These are phyloP conservation scores for Frankliniella intonsa DNA, from an alignment of 2,888 invertebrate species.

Conservation along the genomic window DNA sequence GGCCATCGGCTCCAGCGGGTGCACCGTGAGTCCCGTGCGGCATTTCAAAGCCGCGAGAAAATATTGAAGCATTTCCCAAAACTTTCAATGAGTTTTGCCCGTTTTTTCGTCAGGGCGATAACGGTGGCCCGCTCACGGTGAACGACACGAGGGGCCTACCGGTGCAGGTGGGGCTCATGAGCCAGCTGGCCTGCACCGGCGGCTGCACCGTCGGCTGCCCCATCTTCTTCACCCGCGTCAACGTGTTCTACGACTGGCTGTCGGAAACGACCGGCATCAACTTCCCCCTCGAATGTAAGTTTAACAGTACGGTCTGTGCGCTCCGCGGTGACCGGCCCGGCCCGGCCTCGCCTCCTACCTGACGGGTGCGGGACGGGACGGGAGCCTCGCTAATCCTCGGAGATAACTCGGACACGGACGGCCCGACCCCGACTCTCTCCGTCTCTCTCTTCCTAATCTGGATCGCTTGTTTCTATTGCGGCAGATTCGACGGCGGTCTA, in stretches of 20 bases:
- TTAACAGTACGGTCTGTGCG: neutral
- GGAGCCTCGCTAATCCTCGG: neutral
- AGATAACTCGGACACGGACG: neutral
- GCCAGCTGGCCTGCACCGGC: neutral
- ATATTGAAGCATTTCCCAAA: too few relatives aligned
- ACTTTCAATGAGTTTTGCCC: too few relatives aligned
- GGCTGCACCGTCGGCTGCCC: slow-evolving; percentile 39
- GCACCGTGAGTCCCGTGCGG: too few relatives aligned
- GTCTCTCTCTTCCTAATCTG: neutral
- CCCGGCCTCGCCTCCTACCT: neutral
- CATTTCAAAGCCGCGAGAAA: too few relatives aligned
- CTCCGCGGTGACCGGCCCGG: neutral
- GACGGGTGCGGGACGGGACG: neutral
- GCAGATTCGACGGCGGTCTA: neutral
- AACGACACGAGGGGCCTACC: too few relatives aligned
- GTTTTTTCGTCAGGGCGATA: too few relatives aligned
- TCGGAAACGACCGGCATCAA: neutral
- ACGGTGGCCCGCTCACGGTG: too few relatives aligned
- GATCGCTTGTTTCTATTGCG: neutral
- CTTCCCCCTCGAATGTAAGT: neutral
- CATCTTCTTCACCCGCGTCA: slow-evolving; percentile 38
- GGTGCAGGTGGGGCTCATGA: too few relatives aligned
- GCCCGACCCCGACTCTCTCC: neutral
- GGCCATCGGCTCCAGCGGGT: too few relatives aligned
- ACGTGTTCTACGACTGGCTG: slow-evolving; percentile 38